These are phyloP conservation scores for Drosophila pectinifera DNA, from an alignment of 1,140 invertebrate species.

Conservation along the genomic window DNA sequence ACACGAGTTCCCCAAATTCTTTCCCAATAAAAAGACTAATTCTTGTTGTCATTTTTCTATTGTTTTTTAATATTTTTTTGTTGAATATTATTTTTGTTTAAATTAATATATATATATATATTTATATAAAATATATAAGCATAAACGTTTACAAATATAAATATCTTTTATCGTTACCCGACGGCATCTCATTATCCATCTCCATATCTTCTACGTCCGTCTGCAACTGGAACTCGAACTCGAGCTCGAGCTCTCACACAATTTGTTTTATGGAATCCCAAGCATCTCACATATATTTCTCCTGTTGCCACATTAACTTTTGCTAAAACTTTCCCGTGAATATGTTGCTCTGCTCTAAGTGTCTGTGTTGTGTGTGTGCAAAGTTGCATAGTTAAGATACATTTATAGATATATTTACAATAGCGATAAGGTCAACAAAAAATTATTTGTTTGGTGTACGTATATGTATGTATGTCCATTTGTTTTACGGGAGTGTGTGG, in stretches of 20 bases:
- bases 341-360: conserved; percentile 23
- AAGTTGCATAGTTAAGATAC: conserved; percentile 58
- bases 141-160: conserved; percentile 82
- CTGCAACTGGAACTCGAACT: conserved; percentile 17
- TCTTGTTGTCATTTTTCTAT: conserved; percentile 54
- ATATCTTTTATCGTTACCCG: conserved; percentile 73
- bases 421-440: conserved; percentile 75
- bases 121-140: conserved; percentile 81
- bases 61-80: conserved; percentile 50
- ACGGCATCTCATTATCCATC: conserved; percentile 44
- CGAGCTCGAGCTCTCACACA: conserved; percentile 39
- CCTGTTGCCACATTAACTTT: conserved; percentile 57
- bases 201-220: conserved; percentile 38
- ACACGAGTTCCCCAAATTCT: background rate
- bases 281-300: conserved; percentile 51
- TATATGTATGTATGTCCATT: conserved; percentile 48
- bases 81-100: conserved; percentile 57
- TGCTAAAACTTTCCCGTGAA: conserved; percentile 61
- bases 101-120: conserved; percentile 57
- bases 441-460: conserved; percentile 53
- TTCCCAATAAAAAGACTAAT: background rate
- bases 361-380: conserved; percentile 43
- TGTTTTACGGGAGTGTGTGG: conserved; percentile 40
- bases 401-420: conserved; percentile 74
- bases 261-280: conserved; percentile 55